A percentile compares a stretch with the other conserved stretches of the same genome.
These are phyloP conservation scores for Drosophila oshimai DNA, from an alignment of 1,140 invertebrate species.

Conservation along the genomic window DNA sequence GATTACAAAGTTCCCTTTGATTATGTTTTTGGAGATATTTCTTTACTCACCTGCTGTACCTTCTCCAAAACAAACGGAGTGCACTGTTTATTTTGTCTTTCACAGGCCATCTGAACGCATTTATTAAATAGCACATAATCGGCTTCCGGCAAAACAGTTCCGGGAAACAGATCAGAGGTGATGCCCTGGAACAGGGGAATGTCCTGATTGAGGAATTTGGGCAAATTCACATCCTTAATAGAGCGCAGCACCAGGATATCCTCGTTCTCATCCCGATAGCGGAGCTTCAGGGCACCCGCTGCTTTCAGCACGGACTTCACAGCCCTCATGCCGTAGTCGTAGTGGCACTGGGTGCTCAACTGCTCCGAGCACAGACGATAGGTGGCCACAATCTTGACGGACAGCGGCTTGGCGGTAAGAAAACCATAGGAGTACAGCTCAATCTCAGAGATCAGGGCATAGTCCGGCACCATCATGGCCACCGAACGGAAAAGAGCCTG, in stretches of 20 bases:
- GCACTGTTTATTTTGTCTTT: constrained; percentile 90
- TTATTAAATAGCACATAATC: constrained; percentile 87
- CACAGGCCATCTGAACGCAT: constrained; percentile 87
- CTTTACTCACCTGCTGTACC: constrained; percentile 85
- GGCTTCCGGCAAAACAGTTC: constrained; percentile 89
- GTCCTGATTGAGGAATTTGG: constrained; percentile 95
- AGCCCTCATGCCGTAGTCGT: constrained; percentile 97
- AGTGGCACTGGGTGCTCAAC: constrained; percentile 96
- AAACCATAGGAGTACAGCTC: constrained; percentile 97
- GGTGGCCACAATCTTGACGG: constrained; percentile 97
- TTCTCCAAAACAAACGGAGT: constrained; percentile 94
- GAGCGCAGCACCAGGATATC: constrained; percentile 92
- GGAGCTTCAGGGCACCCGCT: constrained; percentile 94
- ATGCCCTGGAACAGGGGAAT: constrained; percentile 94
- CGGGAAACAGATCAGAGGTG: constrained; percentile 95
- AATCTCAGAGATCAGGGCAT: constrained; percentile 97
- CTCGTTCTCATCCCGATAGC: constrained; percentile 92
- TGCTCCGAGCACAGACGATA: constrained; percentile 97
- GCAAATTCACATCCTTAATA: constrained; percentile 96
- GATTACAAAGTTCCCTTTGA: no score
- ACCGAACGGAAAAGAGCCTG: constrained; percentile 96
- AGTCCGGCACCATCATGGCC: constrained; percentile 99
- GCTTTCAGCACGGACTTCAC: constrained; percentile 95
- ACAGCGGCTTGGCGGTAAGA: constrained; percentile 92
- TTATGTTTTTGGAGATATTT: no score